phyloP scores from a whole-genome alignment of 2,113 vertebrate species.

The Elachura formosa region DNA sequence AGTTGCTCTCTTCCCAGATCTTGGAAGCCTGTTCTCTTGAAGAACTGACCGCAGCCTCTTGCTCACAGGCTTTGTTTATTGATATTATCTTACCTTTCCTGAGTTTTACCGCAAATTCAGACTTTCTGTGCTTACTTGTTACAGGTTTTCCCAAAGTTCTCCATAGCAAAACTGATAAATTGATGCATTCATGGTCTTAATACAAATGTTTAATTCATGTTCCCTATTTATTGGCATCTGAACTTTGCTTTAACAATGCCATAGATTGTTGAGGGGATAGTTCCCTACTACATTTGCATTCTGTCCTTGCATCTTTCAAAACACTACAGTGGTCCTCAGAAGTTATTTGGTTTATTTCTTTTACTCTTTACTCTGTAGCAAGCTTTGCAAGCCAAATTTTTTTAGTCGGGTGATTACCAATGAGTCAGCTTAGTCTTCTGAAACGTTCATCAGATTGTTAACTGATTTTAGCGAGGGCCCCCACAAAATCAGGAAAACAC shows the following conservation, averaged over 20 bases:
- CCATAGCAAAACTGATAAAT: not conserved
- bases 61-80: not conserved
- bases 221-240: not conserved
- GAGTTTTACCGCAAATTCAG: not conserved
- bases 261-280: not conserved
- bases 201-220: not conserved
- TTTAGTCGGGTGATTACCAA: not conserved
- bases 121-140: not conserved
- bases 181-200: not conserved
- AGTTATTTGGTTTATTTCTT: not conserved
- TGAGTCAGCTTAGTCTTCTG: not conserved
- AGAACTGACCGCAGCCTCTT: not conserved
- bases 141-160: not conserved
- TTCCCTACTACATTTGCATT: accelerated
- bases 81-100: not conserved
- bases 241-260: not conserved
- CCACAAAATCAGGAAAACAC: not conserved
- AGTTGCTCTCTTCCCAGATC: not conserved
- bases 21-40: not conserved
- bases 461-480: not conserved
- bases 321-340: not conserved
- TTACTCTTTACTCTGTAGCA: not conserved
- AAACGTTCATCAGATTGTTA: not conserved
- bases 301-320: not conserved
- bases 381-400: not conserved